Conservation (phyloP, 2,797 vertebrate genomes). For the Oreochromis grahami region DNA sequence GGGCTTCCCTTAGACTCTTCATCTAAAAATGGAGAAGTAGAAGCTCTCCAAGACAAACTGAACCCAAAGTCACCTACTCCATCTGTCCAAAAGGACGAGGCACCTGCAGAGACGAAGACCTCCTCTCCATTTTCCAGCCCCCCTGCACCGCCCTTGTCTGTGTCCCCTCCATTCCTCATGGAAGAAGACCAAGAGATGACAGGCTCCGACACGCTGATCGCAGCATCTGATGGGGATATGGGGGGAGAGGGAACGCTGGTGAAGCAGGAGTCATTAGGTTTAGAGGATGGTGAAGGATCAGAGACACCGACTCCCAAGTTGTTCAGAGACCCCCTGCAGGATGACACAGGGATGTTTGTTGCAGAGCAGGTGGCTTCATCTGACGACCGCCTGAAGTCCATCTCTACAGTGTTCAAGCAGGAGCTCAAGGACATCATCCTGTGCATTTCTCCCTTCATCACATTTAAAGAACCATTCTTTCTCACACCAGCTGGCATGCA, state of each 20-base stretch:
- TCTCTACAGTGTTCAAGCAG: slow-evolving; percentile 88
- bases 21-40: slow-evolving; percentile 34
- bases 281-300: slow-evolving; percentile 52
- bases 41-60: slow-evolving; percentile 19
- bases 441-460: slow-evolving; percentile 92
- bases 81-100: slow-evolving; percentile 13
- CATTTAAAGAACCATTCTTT: slow-evolving; percentile 90
- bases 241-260: slow-evolving; percentile 41
- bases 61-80: slow-evolving; percentile 6
- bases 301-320: slow-evolving; percentile 69
- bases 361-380: slow-evolving; percentile 87
- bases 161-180: slow-evolving; percentile 74
- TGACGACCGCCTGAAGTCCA: slow-evolving; percentile 90
- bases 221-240: slow-evolving; percentile 18
- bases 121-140: slow-evolving; percentile 61
- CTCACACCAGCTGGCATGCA: slow-evolving; percentile 85
- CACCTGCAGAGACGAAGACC: slow-evolving; percentile 27
- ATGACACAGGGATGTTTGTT: slow-evolving; percentile 92
- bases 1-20: slow-evolving; percentile 55
- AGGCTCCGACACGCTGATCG: not conserved
- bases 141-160: slow-evolving; percentile 38
- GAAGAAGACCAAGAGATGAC: slow-evolving; percentile 50
- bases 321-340: slow-evolving; percentile 94
- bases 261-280: slow-evolving; percentile 36
- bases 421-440: slow-evolving; percentile 96